Base-by-base conservation (phyloP, 2,797 vertebrate genomes). In the Galagoides demidoff region DNA sequence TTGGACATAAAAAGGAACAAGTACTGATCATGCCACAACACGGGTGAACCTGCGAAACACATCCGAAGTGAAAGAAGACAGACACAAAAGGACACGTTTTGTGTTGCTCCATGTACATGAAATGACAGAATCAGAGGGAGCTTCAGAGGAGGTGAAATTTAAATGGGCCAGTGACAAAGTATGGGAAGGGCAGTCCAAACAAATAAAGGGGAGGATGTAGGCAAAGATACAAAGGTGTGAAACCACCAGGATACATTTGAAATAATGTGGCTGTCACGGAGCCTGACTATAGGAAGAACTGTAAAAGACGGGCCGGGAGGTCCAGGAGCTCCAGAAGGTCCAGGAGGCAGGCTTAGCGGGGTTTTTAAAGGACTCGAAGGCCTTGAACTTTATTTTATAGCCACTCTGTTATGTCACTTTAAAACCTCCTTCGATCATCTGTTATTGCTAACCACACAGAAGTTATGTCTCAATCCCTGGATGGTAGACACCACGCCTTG, bases 301-400 rank as follows among this genome's bases (percentile, higher is more conserved):
- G 3, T 3, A 22, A 13, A 52, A 71, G 39, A 64, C 29, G 16
- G 29, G 16, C 63, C 5, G 37, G 9, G 27, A 57, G 61, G 64
- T 43, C 19, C 78, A 7, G n/a, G 57, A 63, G 27, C 4, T 63
- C 59, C 61, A 43, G 9, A 22, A 55, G 61, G 63, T 52, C 12
- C 79, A 11, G 34, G 59, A 87, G 55, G 59, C 4, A 55, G 81
- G 49, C 7, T 71, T n/a, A 55, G 19, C 23, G 4, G 7, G 39
- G n/a, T 74, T 79, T 93, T 55, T 76, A 90, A 89, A 82, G 43
- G 27, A 25, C 78, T 68, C 63, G 39, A 92, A 71, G 77, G 27
- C 27, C 19, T 52, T 81, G 31, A 87, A 70, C 25, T 93, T 90
- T 37, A 85, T n/a, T 78, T 89, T 19, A 83, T 1, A 71, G 31